Percentiles rank a stretch among this genome's conserved stretches.
Evolutionary conservation across 2,797 vertebrate species (phyloP).

Genomic region (Brachyrhaphis roseni): DNA sequence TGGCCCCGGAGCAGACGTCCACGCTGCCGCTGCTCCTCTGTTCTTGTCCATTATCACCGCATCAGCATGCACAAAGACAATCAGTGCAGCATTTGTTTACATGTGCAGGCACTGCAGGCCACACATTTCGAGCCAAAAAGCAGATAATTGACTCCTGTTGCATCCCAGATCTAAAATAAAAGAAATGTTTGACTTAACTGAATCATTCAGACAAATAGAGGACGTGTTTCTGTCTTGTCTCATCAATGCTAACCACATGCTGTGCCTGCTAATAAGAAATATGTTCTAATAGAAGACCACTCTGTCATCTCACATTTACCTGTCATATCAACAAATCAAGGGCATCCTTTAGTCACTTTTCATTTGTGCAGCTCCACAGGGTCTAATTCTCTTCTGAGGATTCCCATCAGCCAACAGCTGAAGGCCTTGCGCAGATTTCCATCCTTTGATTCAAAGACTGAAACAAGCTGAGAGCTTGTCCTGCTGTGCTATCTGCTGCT

Average conservation of each 20-base stretch:
- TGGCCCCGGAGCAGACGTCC: slow-evolving; percentile 33
- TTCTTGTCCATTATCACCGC: slow-evolving; percentile 42
- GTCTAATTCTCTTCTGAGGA: slow-evolving; percentile 21
- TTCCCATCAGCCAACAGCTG: slow-evolving; percentile 42
- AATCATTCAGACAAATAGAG: slow-evolving; percentile 3
- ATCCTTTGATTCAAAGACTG: slow-evolving; percentile 39
- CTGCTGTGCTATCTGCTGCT: not conserved
- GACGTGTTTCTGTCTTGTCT: slow-evolving; percentile 8
- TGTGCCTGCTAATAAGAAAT: slow-evolving; percentile 13
- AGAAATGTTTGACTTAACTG: slow-evolving; percentile 1
- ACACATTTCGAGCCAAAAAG: slow-evolving; percentile 6
- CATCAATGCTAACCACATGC: slow-evolving; percentile 2
- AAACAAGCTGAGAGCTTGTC: not conserved
- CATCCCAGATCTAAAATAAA: slow-evolving; percentile 12
- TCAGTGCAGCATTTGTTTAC: slow-evolving; percentile 14
- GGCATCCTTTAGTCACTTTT: slow-evolving; percentile 22
- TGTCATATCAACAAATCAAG: slow-evolving; percentile 19
- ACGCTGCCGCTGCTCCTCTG: slow-evolving; percentile 31
- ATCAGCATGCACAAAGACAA: slow-evolving; percentile 30
- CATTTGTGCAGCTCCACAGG: slow-evolving; percentile 23
- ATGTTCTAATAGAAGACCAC: slow-evolving; percentile 3
- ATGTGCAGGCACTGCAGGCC: slow-evolving; percentile 3
- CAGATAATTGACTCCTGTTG: slow-evolving; percentile 6
- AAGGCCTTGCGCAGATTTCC: slow-evolving; percentile 17
- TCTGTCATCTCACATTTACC: not conserved